Evolutionary conservation across 2,888 invertebrate species (phyloP).

Genomic region (Ochropleura plecta): DNA sequence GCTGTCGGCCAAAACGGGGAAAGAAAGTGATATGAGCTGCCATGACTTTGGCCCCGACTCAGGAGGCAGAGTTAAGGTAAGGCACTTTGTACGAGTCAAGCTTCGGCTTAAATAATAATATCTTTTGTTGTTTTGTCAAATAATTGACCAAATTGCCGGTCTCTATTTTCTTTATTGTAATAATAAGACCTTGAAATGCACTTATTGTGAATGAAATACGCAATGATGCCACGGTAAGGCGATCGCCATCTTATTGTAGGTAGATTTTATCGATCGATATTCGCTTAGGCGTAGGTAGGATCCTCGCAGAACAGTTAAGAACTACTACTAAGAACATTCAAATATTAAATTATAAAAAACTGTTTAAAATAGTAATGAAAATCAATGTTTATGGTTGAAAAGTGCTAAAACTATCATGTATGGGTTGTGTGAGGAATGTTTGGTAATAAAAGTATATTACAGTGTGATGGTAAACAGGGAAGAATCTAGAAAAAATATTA

Average conservation of each 20-base stretch:
- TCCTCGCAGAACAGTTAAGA: not conserved
- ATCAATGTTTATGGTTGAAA: not conserved
- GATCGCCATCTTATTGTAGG: slow-evolving; percentile 2
- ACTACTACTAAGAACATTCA: too few relatives aligned
- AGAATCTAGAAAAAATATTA: not conserved
- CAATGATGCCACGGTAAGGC: not conserved
- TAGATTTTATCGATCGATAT: slow-evolving; percentile 15
- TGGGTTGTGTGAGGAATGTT: not conserved
- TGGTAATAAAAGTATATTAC: not conserved
- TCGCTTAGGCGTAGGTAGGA: not conserved
- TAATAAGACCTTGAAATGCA: not conserved
- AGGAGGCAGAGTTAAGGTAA: slow-evolving; percentile 95
- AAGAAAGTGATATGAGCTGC: slow-evolving; percentile 89
- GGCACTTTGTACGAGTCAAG: not conserved
- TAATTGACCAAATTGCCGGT: not conserved
- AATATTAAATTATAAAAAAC: too few relatives aligned
- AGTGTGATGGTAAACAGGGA: not conserved
- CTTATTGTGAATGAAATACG: not conserved
- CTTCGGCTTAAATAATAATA: not conserved
- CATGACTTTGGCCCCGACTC: slow-evolving; percentile 96
- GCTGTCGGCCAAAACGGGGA: slow-evolving; percentile 70
- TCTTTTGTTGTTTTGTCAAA: slow-evolving; percentile 13
- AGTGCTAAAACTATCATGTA: too few relatives aligned
- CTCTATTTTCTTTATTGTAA: not conserved
- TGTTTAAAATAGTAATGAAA: not conserved